Percentiles rank a stretch among this genome's conserved stretches.
Evolutionary conservation across 2,888 invertebrate species (phyloP).

Genomic region (Nomada lathburiana): DNA sequence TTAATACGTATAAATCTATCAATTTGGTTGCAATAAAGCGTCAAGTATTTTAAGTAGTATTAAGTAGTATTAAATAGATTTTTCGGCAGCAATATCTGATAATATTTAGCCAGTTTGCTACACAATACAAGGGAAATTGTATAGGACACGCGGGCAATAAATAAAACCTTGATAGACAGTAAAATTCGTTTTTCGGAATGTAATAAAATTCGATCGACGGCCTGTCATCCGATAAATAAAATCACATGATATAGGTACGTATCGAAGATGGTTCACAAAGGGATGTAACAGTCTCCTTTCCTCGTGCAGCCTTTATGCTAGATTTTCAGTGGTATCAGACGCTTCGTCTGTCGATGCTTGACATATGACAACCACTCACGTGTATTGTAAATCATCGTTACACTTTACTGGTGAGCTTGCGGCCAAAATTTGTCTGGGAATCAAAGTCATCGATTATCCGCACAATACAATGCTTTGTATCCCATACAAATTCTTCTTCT

Average conservation of each 20-base stretch:
- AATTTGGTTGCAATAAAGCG: no score
- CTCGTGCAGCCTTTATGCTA: neutral
- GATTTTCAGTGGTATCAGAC: neutral
- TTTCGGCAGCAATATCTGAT: no score
- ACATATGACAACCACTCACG: conserved; percentile 2
- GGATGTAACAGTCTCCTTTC: neutral
- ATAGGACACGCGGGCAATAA: no score
- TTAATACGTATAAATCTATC: no score
- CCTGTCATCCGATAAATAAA: no score
- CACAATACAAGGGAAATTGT: no score
- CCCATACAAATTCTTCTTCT: conserved; percentile 33
- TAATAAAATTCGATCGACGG: no score
- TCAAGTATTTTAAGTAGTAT: no score
- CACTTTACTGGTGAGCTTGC: conserved; percentile 17
- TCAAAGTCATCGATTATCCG: conserved; percentile 54
- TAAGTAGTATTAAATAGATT: no score
- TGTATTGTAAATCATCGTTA: conserved; percentile 30
- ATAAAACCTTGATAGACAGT: no score
- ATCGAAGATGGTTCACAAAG: neutral
- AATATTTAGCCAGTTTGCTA: no score
- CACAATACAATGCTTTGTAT: conserved; percentile 44
- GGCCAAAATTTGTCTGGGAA: conserved; percentile 47
- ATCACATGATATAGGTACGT: neutral
- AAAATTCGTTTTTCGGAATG: no score
- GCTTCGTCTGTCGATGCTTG: neutral